Evolutionary conservation across 1,140 invertebrate species (phyloP), one percentile per base, ranked within the genome.

Genomic region (Agrilus planipennis): DNA sequence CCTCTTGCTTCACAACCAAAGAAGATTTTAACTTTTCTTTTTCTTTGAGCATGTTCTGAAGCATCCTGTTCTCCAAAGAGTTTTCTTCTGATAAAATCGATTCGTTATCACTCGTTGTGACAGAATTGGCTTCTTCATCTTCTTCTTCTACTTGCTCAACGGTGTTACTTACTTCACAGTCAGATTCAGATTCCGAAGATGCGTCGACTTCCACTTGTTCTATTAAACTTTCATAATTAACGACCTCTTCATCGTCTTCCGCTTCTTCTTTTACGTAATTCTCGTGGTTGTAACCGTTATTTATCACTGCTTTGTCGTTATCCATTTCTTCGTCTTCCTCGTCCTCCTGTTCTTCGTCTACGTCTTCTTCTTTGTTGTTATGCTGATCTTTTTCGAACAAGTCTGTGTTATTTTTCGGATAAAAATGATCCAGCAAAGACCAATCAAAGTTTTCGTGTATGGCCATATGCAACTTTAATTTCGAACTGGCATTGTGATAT

Each of bases 401-500:
- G 11, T 48, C 52, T 12, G 44, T 48, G 36, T n/a, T 53, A 1
- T 41, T 27, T 32, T 50, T 47, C 56, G 45, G 62, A 64, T 51
- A 49, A 55, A 20, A 53, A 48, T 9, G 50, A 45, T 45, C 64
- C 58, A 37, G 54, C 53, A 40, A 48, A 5, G 39, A 51, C 60
- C 50, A 62, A 45, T 62, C 63, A 29, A 65, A 67, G 25, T 69
- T 69, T 18, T 70, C 68, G 48, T 77, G 74, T 23, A 76, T 74
- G 14, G 65, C 65, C 64, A 69, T 71, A 41, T 77, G 74, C 7
- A 72, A 47, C 10, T 67, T 53, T 2, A 77, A 45, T 52, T 77
- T 76, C 12, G 67, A 67, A n/a, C 69, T 62, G 0, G 72, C 71
- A 44, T 75, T 75, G 44, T 76, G 74, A 49, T 76, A 75, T 17